Base-by-base conservation (phyloP, 1,140 invertebrate species). In the Danaus plexippus region DNA sequence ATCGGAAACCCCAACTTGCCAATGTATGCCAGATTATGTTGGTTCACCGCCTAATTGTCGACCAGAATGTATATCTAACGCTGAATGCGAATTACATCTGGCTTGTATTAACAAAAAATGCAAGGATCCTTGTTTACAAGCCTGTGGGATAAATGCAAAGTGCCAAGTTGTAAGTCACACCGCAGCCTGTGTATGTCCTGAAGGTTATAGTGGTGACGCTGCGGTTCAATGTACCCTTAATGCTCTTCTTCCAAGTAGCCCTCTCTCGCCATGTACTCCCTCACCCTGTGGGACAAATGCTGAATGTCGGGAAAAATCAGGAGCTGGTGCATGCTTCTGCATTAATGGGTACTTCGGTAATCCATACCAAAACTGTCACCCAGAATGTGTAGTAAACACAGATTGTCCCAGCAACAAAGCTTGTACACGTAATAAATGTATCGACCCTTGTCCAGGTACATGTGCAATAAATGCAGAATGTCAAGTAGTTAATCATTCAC, bases 391-490 rank as follows among this genome's bases (percentile, higher is more conserved):
- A 40, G 74, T 88, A 3, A 89, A 88, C 61, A 80, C 82, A 7
- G 89, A 89, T 52, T 94, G 93, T 75, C 75, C 90, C 9, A 89
- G 90, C 70, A 89, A 92, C 63, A 90, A 87, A 73, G 91, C 92
- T 22, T 94, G 93, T 69, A 81, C 90, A 22, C 89, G 89, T 67
- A 92, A 92, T 66, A 93, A 92, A 88, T 94, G 92, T 68, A 85
- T 83, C 59, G 90, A 94, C 82, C 93, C 93, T 11, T 94, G 93
- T 69, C 87, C 89, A 2, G 92, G 91, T 52, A 90, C 90, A 12
- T 96, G 94, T 77, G 94, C 93, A 11, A 67, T 88, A 32, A 92
- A 92, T 82, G 92, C 94, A 4, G 89, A 92, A 54, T 95, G 94
- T 77, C 87, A 88, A 67, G 92, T 94, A 1, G 88, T 91, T 1